phyloP scores from a whole-genome alignment of 2,113 vertebrate species.

The Chitala chitala region DNA sequence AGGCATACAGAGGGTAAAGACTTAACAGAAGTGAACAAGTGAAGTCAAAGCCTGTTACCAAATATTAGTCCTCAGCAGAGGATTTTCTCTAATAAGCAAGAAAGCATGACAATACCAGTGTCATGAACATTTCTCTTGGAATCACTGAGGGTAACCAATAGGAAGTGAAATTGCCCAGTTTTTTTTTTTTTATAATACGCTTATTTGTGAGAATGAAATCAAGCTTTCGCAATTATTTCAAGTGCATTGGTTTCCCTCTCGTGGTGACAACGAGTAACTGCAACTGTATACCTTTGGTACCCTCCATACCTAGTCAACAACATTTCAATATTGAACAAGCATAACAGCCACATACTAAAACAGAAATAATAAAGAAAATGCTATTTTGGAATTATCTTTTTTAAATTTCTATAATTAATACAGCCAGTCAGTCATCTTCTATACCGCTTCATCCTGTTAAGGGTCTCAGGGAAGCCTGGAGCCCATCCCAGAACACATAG shows the following conservation, averaged over 20 bases:
- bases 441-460: too few relatives aligned
- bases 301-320: neutral
- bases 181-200: too few relatives aligned
- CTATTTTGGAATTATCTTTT: too few relatives aligned
- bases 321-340: too few relatives aligned
- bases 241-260: conserved; percentile 16
- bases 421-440: too few relatives aligned
- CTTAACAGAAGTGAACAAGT: conserved; percentile 17
- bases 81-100: too few relatives aligned
- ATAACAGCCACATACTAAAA: neutral
- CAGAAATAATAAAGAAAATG: too few relatives aligned
- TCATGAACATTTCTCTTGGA: neutral
- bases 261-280: neutral
- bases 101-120: neutral
- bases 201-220: neutral
- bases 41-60: conserved; percentile 27
- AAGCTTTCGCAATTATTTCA: neutral
- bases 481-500: too few relatives aligned
- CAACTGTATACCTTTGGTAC: neutral
- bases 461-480: too few relatives aligned
- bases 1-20: conserved; percentile 46
- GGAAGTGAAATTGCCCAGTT: neutral
- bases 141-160: neutral
- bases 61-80: conserved; percentile 29
- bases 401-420: too few relatives aligned